Percentiles rank a stretch among this genome's conserved stretches.
Conservation (phyloP, 2,797 vertebrate genomes). For the Antrozous pallidus region DNA sequence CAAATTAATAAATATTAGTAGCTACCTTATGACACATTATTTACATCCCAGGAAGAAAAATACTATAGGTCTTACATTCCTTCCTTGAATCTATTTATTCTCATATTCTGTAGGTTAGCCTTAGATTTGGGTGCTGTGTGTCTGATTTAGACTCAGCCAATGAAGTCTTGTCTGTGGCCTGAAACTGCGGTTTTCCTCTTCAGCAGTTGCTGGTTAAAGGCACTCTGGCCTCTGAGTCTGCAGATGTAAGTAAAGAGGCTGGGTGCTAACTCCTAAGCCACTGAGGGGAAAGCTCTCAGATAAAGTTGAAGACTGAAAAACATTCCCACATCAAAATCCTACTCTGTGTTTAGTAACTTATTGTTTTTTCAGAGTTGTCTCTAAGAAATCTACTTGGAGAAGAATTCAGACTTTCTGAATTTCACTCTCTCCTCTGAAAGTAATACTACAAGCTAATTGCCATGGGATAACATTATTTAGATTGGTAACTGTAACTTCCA, state of each 20-base stretch:
- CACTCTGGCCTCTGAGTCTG: neutral
- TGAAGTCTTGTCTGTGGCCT: neutral
- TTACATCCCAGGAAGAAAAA: neutral
- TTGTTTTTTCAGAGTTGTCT: neutral
- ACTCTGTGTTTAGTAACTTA: neutral
- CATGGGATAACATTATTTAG: neutral
- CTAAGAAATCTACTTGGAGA: constrained; percentile 4
- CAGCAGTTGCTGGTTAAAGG: neutral
- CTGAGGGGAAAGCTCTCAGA: neutral
- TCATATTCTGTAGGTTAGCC: neutral
- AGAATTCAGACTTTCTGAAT: neutral
- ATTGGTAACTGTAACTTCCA: neutral
- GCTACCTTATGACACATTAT: neutral
- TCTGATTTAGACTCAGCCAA: neutral
- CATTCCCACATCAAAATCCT: neutral
- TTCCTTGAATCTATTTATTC: neutral
- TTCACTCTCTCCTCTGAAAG: neutral
- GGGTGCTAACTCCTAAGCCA: neutral
- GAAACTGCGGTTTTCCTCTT: neutral
- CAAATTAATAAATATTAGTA: neutral
- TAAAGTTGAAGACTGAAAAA: neutral
- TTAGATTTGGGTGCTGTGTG: neutral
- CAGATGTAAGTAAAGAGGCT: neutral
- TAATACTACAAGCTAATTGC: neutral
- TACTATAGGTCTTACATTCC: neutral